A percentile compares a stretch with the other conserved stretches of the same genome.
Evolutionary conservation across 2,797 vertebrate species (phyloP).

Genomic region (Microchirus variegatus): DNA sequence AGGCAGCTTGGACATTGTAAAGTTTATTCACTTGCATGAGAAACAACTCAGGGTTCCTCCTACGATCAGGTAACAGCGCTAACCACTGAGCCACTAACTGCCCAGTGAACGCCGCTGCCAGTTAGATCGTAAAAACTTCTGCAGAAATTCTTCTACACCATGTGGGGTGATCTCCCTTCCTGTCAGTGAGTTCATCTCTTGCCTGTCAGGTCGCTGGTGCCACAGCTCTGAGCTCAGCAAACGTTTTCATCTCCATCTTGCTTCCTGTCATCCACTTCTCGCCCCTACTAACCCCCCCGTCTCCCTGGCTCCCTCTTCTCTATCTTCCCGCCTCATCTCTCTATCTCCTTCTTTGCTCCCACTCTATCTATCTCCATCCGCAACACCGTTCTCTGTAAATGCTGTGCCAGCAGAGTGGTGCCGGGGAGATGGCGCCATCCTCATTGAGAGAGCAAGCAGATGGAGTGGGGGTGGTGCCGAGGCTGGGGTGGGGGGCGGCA

Average conservation of each 20-base stretch:
- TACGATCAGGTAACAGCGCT: too few species aligned
- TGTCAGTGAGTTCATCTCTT: constrained; percentile 45
- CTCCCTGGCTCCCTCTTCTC: constrained; percentile 44
- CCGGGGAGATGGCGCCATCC: constrained; percentile 63
- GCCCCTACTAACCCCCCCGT: constrained; percentile 48
- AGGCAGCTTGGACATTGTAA: not conserved
- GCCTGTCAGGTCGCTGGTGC: constrained; percentile 46
- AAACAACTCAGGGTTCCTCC: too few species aligned
- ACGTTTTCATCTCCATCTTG: constrained; percentile 68
- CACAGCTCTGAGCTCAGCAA: constrained; percentile 71
- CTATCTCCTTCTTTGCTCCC: constrained; percentile 50
- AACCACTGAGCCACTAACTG: constrained; percentile 8
- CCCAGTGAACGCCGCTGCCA: constrained; percentile 25
- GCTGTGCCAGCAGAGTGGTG: constrained; percentile 71
- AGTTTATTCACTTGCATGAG: too few species aligned
- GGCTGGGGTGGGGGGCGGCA: constrained; percentile 50
- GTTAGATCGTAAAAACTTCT: constrained; percentile 39
- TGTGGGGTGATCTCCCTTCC: constrained; percentile 36
- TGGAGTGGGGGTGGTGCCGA: constrained; percentile 51
- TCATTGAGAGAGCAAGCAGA: constrained; percentile 62
- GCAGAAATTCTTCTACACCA: constrained; percentile 32
- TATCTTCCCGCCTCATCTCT: constrained; percentile 65
- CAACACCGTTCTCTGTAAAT: constrained; percentile 64
- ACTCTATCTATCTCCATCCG: constrained; percentile 65
- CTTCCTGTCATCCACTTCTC: constrained; percentile 65